These are phyloP conservation scores for Phaonia tiefii DNA, from an alignment of 2,888 invertebrate genomes.

Conservation along the genomic window DNA sequence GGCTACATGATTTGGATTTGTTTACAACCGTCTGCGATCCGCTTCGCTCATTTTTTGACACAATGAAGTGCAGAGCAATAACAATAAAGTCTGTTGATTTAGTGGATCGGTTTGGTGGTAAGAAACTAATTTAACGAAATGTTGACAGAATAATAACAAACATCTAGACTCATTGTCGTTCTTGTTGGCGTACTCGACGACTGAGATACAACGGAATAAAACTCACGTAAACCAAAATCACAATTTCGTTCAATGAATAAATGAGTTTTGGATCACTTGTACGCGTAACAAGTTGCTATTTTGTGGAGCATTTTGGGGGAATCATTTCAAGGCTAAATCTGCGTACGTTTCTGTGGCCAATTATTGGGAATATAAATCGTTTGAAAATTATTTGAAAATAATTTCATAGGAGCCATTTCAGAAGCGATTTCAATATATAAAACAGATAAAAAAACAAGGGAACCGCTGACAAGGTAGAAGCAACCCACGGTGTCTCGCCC, in stretches of 20 bases:
- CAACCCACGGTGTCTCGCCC: too few relatives aligned
- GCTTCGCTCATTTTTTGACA: constrained; percentile 62
- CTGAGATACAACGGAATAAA: constrained; percentile 11
- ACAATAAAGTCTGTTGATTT: constrained; percentile 67
- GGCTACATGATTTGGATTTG: constrained; percentile 56
- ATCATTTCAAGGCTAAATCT: constrained; percentile 45
- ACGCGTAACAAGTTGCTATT: constrained; percentile 16
- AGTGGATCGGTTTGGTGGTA: constrained; percentile 66
- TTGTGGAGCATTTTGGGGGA: constrained; percentile 14
- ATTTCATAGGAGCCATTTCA: too few relatives aligned
- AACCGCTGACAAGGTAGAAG: too few relatives aligned
- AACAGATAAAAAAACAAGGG: too few relatives aligned
- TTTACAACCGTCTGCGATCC: constrained; percentile 46
- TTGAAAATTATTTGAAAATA: too few relatives aligned
- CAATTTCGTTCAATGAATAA: not conserved
- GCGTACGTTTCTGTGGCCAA: not conserved
- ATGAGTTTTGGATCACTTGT: constrained; percentile 26
- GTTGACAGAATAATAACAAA: constrained; percentile 67
- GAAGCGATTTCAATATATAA: too few relatives aligned
- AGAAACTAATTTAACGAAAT: constrained; percentile 67
- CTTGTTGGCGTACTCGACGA: not conserved
- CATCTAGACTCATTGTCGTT: constrained; percentile 30
- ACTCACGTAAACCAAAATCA: constrained; percentile 18
- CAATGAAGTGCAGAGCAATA: constrained; percentile 67
- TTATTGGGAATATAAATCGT: too few relatives aligned